Percentiles rank a stretch among this genome's conserved stretches.
phyloP scores from a whole-genome alignment of 2,113 vertebrate genomes.

The Paraplagusia blochii region DNA sequence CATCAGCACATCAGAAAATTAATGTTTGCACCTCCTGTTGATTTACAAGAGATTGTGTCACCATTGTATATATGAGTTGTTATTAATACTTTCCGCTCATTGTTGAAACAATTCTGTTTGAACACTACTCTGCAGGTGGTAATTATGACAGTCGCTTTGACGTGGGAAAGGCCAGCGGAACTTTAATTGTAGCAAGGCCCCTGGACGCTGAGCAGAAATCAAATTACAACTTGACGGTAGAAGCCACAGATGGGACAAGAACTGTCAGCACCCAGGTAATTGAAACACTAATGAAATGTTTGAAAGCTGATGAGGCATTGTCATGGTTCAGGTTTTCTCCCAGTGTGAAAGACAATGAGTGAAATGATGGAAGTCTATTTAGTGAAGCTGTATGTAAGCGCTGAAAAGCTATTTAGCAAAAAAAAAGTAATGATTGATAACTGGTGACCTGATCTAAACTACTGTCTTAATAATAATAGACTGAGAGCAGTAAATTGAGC shows the following conservation, averaged over 20 bases:
- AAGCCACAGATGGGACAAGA: constrained; percentile 92
- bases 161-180: constrained; percentile 94
- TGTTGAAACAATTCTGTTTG: constrained; percentile 26
- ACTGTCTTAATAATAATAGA: background rate
- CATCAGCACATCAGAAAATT: constrained; percentile 18
- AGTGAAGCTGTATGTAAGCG: constrained; percentile 27
- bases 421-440: background rate
- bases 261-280: constrained; percentile 92
- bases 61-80: constrained; percentile 33
- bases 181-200: constrained; percentile 88
- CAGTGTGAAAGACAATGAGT: constrained; percentile 16
- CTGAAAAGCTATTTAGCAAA: constrained; percentile 8
- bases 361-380: constrained; percentile 29
- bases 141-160: constrained; percentile 97
- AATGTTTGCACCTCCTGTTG: constrained; percentile 28
- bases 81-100: constrained; percentile 54
- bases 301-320: constrained; percentile 63
- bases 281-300: constrained; percentile 64
- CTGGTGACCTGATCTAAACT: background rate
- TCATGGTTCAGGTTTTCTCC: constrained; percentile 40
- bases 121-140: constrained; percentile 82
- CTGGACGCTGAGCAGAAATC: constrained; percentile 95
- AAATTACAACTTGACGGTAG: constrained; percentile 95
- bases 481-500: background rate
- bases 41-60: constrained; percentile 36